Percentiles rank a stretch among this genome's conserved stretches.
Evolutionary conservation across 2,888 invertebrate genomes (phyloP).

Genomic region (Gryllus longicercus): DNA sequence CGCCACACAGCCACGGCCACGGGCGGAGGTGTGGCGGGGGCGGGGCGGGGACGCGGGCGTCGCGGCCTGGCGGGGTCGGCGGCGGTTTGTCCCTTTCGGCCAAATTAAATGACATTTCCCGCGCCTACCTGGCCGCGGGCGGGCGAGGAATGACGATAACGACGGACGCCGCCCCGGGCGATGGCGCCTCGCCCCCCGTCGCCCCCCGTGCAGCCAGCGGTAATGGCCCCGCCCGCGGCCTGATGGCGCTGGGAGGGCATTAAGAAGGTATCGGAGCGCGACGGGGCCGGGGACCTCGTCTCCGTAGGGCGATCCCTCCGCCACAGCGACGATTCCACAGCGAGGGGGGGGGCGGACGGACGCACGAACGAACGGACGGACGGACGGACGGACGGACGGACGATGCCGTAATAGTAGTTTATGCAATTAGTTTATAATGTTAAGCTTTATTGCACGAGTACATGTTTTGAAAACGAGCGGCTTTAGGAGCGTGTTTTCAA

Average conservation of each 20-base stretch:
- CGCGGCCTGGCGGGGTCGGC: background rate
- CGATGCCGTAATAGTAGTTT: too few relatives aligned
- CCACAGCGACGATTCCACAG: background rate
- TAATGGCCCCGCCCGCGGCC: background rate
- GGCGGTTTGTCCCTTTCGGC: conserved; percentile 27
- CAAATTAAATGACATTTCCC: conserved; percentile 35
- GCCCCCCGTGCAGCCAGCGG: background rate
- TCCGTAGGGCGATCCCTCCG: background rate
- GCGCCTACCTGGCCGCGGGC: background rate
- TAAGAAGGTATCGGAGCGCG: background rate
- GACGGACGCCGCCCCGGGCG: background rate
- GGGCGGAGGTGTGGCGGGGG: background rate
- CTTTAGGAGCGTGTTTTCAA: too few relatives aligned
- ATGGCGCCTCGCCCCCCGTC: background rate
- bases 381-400: too few relatives aligned
- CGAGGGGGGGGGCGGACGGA: too few relatives aligned
- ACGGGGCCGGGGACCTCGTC: background rate
- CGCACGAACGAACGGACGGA: too few relatives aligned
- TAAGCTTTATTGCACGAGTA: too few relatives aligned
- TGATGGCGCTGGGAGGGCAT: background rate
- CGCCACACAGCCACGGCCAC: background rate
- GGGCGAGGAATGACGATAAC: background rate
- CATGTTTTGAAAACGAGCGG: too few relatives aligned
- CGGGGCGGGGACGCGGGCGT: background rate
- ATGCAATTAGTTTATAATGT: too few relatives aligned